A percentile compares a stretch with the other conserved stretches of the same genome.
Conservation (phyloP, 2,113 vertebrate genomes). For the Urocynchramus pylzowi region DNA sequence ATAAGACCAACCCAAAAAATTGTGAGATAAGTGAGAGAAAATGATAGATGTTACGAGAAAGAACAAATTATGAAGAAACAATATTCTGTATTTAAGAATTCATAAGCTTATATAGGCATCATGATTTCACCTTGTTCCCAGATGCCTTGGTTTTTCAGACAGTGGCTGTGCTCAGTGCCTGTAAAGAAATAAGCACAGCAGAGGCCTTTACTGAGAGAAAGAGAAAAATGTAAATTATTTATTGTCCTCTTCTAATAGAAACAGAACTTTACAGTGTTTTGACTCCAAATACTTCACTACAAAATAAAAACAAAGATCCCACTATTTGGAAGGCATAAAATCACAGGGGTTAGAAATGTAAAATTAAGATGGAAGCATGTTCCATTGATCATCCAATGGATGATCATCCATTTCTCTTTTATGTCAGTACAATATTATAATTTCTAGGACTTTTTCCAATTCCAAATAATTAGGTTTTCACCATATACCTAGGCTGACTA, state of each 20-base stretch:
- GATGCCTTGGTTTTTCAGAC: neutral
- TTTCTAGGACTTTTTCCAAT: neutral
- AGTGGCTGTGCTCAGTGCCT: accelerated
- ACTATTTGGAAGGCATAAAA: neutral
- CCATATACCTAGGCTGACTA: neutral
- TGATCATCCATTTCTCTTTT: neutral
- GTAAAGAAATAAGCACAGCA: neutral
- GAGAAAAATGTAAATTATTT: neutral
- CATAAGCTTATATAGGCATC: neutral
- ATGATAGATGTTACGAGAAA: neutral
- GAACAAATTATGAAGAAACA: neutral
- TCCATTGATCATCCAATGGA: too few relatives aligned
- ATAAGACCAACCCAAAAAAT: neutral
- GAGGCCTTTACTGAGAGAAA: neutral
- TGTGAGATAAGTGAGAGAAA: neutral
- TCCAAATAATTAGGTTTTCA: neutral
- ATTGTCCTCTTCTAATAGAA: neutral
- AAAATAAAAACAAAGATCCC: neutral
- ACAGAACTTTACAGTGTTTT: neutral
- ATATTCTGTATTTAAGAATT: neutral
- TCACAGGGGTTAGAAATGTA: neutral
- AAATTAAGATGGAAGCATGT: neutral
- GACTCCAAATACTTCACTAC: neutral
- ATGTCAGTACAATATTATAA: neutral
- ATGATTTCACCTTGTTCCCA: neutral